Evolutionary conservation across 2,888 invertebrate species (phyloP), one percentile per base, ranked within the genome.

Genomic region (Tachystola acroxantha): DNA sequence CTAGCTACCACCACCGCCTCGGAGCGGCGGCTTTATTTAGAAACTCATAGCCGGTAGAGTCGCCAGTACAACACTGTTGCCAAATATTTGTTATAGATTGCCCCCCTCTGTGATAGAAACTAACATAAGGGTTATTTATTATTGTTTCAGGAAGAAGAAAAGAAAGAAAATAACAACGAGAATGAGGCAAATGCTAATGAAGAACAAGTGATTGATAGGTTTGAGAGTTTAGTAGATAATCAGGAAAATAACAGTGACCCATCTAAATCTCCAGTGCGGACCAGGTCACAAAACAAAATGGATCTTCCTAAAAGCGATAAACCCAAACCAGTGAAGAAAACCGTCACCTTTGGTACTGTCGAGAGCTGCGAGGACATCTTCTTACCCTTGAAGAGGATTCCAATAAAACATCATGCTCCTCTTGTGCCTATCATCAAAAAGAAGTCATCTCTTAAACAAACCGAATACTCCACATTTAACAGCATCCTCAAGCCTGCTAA

Each of bases 391-490:
- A 90, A 88, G 61, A 89, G 88, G 53, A 78, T 89, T 45, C 84
- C 88, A 29, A 78, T 85, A 32, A 91, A 90, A 70, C 88, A 89
- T 40, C 88, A 89, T 64, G 88, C 88, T 48, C 90, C 90, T 28
- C 77, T 90, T 36, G 79, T 90, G 36, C 89, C 91, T 34, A 91
- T 91, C 35, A 91, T 91, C 50, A 91, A 91, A 67, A 90, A 90
- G 68, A 90, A 89, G 48, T 90, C 90, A 42, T 68, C 88, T 36
- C 73, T 89, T 34, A 88, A 89, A 53, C 80, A 87, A 48, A 72
- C 88, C n/a, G 87, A 87, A 53, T 89, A 89, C 57, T 88, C 88
- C 20, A 81, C 87, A 46, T 88, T 88, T 45, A 89, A 88, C 50
- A 88, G 88, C 49, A 90, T 91, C 52, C 86, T 91, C 2, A 89